These are phyloP conservation scores for Myotis myotis DNA, from an alignment of 2,797 vertebrate genomes.

Conservation along the genomic window DNA sequence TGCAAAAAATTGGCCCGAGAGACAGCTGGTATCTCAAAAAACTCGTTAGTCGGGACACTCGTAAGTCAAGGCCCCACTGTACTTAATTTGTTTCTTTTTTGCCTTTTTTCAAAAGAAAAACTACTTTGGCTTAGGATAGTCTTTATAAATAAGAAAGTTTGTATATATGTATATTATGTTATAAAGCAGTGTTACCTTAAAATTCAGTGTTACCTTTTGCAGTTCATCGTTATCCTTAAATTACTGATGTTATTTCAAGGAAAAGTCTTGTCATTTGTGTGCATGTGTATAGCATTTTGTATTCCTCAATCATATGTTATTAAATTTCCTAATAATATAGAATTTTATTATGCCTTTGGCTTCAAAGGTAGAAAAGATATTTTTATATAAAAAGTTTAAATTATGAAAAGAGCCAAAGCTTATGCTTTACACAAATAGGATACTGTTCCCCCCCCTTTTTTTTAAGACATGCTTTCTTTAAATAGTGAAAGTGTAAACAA, in stretches of 20 bases:
- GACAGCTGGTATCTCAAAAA: too few relatives aligned
- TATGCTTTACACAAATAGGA: constrained; percentile 10
- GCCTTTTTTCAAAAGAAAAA: not conserved
- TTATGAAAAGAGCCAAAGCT: constrained; percentile 8
- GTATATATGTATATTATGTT: not conserved
- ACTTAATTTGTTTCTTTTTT: not conserved
- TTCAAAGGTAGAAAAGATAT: not conserved
- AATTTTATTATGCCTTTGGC: constrained; percentile 7
- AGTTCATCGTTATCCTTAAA: not conserved
- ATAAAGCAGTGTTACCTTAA: not conserved
- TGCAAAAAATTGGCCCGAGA: too few relatives aligned
- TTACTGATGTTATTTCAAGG: not conserved
- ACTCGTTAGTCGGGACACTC: too few relatives aligned
- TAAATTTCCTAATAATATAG: not conserved
- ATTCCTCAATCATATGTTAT: not conserved
- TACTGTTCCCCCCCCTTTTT: not conserved
- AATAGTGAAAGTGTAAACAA: constrained; percentile 26
- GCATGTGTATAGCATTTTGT: not conserved
- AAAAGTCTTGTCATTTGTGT: not conserved
- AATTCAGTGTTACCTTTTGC: constrained; percentile 12
- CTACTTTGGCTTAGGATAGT: not conserved
- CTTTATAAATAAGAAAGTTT: constrained; percentile 17
- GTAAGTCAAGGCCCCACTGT: too few relatives aligned
- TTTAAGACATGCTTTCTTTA: not conserved
- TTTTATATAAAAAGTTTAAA: constrained; percentile 44